Evolutionary conservation across 2,797 vertebrate species (phyloP), one percentile per base, ranked within the genome.

Genomic region (Helarctos malayanus): DNA sequence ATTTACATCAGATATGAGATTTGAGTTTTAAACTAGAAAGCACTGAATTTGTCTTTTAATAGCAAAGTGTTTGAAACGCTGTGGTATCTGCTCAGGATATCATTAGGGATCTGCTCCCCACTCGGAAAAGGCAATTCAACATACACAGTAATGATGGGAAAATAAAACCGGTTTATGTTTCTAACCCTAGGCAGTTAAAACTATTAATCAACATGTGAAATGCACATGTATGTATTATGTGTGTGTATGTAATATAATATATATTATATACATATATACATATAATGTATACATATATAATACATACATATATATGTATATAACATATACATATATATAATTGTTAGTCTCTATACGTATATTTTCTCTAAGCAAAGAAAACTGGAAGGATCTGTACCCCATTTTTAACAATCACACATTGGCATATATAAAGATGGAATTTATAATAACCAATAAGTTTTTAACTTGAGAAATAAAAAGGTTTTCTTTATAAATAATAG

Each of bases 391-490:
- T 83, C 49, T n/a, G 4, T 52, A 15, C 38, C 49, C 19, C 47
- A n/a, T 82, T 80, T 63, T 63, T 68, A 88, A 52, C 41, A 59
- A 23, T 32, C 59, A 63, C 29, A 81, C 41, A 73, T 14, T 63
- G 32, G 45, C 47, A 73, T 80, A 23, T 73, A 59, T 69, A 57
- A 90, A 85, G 47, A 73, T 73, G 56, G 35, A 80, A 56, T 73
- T 91, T 85, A 63, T 47, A 86, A 71, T 32, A 80, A 91, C 32
- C 32, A 68, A 41, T 47, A 76, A 2, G 4, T 81, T 68, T 89
- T 91, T 82, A 52, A 76, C 57, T 76, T 83, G 38, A 86, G 52
- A 89, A 92, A 59, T 52, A 52, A 59, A 92, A 81, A 65, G 3
- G 3, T 78, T 89, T 59, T 41, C 11, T 68, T 69, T 68, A 78